Base-by-base conservation (phyloP, 2,113 vertebrate species). In the Lophius piscatorius region DNA sequence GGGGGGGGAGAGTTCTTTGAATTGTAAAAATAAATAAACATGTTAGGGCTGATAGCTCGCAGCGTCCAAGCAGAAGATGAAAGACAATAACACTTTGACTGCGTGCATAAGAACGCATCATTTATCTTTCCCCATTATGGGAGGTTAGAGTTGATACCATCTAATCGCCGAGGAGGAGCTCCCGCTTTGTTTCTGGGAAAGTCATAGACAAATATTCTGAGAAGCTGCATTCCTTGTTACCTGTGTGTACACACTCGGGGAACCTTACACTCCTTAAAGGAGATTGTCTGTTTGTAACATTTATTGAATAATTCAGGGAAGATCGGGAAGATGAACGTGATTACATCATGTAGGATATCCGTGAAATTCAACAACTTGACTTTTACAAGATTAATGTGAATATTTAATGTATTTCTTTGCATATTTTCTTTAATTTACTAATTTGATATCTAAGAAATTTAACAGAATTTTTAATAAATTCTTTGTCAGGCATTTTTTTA, bases 1-100 rank as follows among this genome's bases (percentile, higher is more conserved):
- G 35, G 9, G 28, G 11, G 6, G 24, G 9, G 48, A 4, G 36
- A 60, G 6, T 74, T 75, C 78, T 88, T 81, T 85, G 85, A 87
- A 80, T 83, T 64, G 62, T 77, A 62, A 86, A 88, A 90, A 91
- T 87, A 91, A 91, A 91, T 87, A 91, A 90, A 90, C 89, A 83
- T 81, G 90, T 90, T 89, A 83, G 74, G 84, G 64, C 82, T 63
- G 46, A 88, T 86, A 41, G 82, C 75, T 70, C 3, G 31, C 58
- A 72, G 74, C 65, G 50, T 35, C 65, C 83, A 80, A 81, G 57
- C 49, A 56, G 21, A 20, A 83, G 84, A 89, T 88, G 81, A 92
- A 89, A 89, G 88, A 79, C 82, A 58, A 85, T 80, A 81, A 74
- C 36, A 59, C 70, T 83, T 85, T 87, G 86, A 90, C 87, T 64